phyloP scores from a whole-genome alignment of 2,797 vertebrate genomes.

The Rhadinocentrus ornatus region DNA sequence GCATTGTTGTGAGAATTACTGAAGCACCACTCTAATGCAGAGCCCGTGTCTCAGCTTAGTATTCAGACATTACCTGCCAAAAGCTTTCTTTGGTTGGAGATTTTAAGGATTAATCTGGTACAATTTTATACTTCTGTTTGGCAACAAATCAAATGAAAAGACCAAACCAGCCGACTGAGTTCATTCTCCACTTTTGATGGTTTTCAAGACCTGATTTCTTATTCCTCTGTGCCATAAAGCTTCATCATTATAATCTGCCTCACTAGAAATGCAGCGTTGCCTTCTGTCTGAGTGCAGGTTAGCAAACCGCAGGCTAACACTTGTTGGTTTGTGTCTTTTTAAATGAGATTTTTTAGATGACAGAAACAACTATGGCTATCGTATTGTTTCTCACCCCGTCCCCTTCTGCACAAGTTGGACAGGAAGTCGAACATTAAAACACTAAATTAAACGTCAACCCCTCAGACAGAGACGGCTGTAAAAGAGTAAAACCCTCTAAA shows the following conservation, averaged over 20 bases:
- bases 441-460: not conserved
- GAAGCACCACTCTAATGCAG: not conserved
- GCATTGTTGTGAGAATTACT: not conserved
- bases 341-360: not conserved
- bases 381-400: not conserved
- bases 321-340: no score
- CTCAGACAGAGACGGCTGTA: not conserved
- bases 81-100: not conserved
- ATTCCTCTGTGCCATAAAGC: not conserved
- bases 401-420: not conserved
- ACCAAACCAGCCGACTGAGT: not conserved
- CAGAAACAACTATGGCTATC: not conserved
- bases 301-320: no score
- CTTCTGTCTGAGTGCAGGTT: not conserved
- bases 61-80: not conserved
- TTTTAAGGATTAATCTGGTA: not conserved
- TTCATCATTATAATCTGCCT: not conserved
- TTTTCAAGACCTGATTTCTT: not conserved
- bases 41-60: not conserved
- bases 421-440: not conserved
- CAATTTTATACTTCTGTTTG: not conserved
- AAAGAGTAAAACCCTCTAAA: not conserved
- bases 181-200: not conserved
- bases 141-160: constrained; percentile 1
- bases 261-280: not conserved